Conservation (phyloP, 1,140 invertebrate species). For the Zaprionus inermis region DNA sequence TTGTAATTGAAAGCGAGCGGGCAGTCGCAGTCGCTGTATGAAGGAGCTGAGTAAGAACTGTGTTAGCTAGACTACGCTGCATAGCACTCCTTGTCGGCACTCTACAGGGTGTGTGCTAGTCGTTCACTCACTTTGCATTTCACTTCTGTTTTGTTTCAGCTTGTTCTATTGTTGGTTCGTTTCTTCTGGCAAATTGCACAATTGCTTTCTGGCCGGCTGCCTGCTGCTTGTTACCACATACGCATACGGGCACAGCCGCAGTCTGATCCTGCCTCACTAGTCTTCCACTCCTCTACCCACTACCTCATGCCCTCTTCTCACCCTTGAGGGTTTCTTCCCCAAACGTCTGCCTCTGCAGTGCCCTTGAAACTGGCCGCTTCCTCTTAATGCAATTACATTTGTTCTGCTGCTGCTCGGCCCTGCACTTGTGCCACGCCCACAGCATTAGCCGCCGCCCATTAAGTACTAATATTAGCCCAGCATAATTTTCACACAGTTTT, state of each 20-base stretch:
- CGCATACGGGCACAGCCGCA: conserved; percentile 5
- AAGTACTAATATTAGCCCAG: not conserved
- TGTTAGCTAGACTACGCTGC: too few relatives aligned
- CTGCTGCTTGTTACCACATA: conserved; percentile 31
- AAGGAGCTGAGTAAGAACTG: too few relatives aligned
- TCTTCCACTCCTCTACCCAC: too few relatives aligned
- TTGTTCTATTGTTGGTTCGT: conserved; percentile 33
- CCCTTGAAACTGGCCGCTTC: conserved; percentile 38
- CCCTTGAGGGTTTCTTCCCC: too few relatives aligned
- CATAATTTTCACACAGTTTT: conserved; percentile 47
- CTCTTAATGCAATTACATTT: conserved; percentile 38
- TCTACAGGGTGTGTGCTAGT: not conserved
- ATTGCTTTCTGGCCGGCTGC: conserved; percentile 40
- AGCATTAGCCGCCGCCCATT: not conserved
- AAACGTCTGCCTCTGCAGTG: not conserved
- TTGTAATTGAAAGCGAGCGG: not conserved
- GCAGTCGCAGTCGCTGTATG: not conserved
- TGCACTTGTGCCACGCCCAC: conserved; percentile 6
- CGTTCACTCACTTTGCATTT: not conserved
- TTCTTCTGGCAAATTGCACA: conserved; percentile 55
- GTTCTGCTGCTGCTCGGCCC: conserved; percentile 3
- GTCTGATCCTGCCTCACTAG: not conserved
- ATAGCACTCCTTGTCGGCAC: too few relatives aligned
- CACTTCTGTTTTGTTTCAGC: conserved; percentile 26
- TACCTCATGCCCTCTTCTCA: too few relatives aligned